phyloP scores from a whole-genome alignment of 1,140 invertebrate species.

The Camponotus vicinus region DNA sequence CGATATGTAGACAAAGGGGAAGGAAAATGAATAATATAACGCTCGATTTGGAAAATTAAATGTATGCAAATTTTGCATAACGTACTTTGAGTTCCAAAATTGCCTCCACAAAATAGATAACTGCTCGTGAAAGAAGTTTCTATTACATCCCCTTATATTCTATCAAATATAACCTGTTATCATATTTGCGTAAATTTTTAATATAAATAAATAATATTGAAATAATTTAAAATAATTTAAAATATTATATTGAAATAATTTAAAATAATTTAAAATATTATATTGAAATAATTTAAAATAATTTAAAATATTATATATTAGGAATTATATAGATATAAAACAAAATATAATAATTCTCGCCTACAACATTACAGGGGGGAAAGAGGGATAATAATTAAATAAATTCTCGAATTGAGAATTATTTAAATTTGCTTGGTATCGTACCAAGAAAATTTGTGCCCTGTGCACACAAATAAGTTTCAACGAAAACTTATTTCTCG shows the following conservation, averaged over 20 bases:
- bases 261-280: neutral
- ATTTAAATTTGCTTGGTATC: no score
- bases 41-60: slow-evolving; percentile 1
- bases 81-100: slow-evolving; percentile 5
- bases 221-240: neutral
- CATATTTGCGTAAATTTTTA: neutral
- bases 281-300: neutral
- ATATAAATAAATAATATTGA: no score
- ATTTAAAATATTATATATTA: no score
- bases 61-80: slow-evolving; percentile 17
- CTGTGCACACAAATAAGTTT: no score
- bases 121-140: slow-evolving; percentile 5
- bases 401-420: no score
- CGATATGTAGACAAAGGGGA: neutral
- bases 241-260: neutral
- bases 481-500: no score
- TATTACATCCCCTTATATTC: neutral
- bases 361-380: no score
- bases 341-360: no score
- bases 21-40: neutral
- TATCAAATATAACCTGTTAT: neutral
- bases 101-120: slow-evolving; percentile 6
- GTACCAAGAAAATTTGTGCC: no score
- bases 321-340: neutral
- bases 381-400: no score